Conservation (phyloP, 2,113 vertebrate species). For the Malurus melanocephalus region DNA sequence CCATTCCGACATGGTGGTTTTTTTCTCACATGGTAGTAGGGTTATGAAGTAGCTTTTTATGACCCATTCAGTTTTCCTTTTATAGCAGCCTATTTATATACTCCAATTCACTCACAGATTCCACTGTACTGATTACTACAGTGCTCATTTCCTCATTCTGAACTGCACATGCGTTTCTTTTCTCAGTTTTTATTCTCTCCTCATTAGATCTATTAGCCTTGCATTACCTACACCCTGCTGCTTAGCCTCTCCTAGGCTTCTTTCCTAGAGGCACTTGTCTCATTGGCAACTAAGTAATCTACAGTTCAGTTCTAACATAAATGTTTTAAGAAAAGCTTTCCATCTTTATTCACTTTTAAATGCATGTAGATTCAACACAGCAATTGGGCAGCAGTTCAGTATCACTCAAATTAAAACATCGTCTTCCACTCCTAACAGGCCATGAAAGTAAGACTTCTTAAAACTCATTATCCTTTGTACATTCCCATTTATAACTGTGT, state of each 20-base stretch:
- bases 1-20: neutral
- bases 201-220: neutral
- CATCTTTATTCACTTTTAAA: neutral
- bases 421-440: neutral
- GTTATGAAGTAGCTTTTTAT: constrained; percentile 4
- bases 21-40: neutral
- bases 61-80: constrained; percentile 8
- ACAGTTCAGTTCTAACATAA: neutral
- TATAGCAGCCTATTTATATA: constrained; percentile 20
- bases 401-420: neutral
- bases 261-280: neutral
- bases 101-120: constrained; percentile 19
- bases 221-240: neutral
- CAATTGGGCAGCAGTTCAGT: neutral
- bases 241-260: neutral
- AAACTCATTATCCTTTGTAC: neutral
- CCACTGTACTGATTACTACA: constrained; percentile 1
- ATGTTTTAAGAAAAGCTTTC: neutral
- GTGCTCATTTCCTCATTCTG: constrained; percentile 35
- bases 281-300: neutral
- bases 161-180: neutral
- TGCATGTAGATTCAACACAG: neutral
- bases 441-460: neutral
- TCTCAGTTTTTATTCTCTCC: neutral
- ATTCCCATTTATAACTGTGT: neutral